These are phyloP conservation scores for Thereva unica DNA, from an alignment of 2,888 invertebrate genomes.

Conservation along the genomic window DNA sequence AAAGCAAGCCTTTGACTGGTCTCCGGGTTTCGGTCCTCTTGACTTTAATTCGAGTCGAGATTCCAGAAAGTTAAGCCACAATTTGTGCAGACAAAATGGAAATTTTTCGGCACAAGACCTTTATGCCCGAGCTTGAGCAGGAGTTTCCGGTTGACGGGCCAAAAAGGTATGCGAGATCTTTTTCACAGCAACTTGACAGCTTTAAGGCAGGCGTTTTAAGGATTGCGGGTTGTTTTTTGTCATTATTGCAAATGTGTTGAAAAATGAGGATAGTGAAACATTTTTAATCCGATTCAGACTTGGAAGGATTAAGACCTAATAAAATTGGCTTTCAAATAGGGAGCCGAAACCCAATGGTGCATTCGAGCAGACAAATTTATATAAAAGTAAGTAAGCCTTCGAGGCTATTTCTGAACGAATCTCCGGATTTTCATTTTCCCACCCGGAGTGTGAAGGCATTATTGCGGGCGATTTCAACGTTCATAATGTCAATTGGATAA, in stretches of 20 bases:
- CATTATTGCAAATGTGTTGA: not conserved
- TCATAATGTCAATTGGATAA: too few relatives aligned
- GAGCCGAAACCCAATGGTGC: too few relatives aligned
- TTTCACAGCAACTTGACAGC: too few relatives aligned
- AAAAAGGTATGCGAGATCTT: slow-evolving; percentile 13
- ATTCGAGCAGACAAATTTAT: too few relatives aligned
- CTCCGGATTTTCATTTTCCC: too few relatives aligned
- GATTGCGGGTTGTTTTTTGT: slow-evolving; percentile 16
- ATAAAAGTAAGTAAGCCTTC: too few relatives aligned
- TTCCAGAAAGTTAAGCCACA: slow-evolving; percentile 16
- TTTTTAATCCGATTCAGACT: too few relatives aligned
- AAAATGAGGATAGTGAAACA: not conserved
- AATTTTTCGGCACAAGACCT: slow-evolving; percentile 34
- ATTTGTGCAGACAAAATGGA: slow-evolving; percentile 32
- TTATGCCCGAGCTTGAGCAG: slow-evolving; percentile 22
- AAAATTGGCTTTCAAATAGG: too few relatives aligned
- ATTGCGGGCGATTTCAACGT: too few relatives aligned
- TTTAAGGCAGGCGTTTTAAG: slow-evolving; percentile 6
- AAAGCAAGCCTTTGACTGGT: slow-evolving; percentile 23
- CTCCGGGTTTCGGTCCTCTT: slow-evolving; percentile 31
- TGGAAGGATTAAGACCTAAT: too few relatives aligned
- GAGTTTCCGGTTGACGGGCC: slow-evolving; percentile 23
- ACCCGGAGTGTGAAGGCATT: too few relatives aligned
- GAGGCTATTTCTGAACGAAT: too few relatives aligned
- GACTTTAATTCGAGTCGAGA: slow-evolving; percentile 17